Conservation (phyloP, 2,888 invertebrate genomes). For the Coenonympha glycerion region DNA sequence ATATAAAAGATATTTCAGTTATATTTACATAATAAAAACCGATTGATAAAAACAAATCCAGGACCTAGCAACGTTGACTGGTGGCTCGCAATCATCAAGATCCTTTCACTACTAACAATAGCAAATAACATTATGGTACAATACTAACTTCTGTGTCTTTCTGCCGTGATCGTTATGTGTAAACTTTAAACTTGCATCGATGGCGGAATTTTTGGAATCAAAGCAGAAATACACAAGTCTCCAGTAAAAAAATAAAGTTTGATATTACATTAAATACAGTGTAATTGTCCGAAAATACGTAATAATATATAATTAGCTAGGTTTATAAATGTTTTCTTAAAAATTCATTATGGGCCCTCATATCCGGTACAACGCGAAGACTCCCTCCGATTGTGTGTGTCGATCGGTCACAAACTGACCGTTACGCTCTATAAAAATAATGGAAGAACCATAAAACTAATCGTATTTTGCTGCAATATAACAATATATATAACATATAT, state of each 20-base stretch:
- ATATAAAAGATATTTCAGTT: slow-evolving; percentile 50
- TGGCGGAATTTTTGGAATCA: slow-evolving; percentile 9
- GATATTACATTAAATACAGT: slow-evolving; percentile 36
- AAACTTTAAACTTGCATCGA: slow-evolving; percentile 8
- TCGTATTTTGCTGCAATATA: slow-evolving; percentile 45
- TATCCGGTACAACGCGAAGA: slow-evolving; percentile 40
- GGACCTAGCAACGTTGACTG: slow-evolving; percentile 30
- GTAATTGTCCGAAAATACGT: slow-evolving; percentile 47
- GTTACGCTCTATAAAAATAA: slow-evolving; percentile 46
- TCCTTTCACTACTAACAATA: slow-evolving; percentile 30
- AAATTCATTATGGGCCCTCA: slow-evolving; percentile 46
- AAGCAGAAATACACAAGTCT: slow-evolving; percentile 40
- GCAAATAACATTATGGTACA: slow-evolving; percentile 32
- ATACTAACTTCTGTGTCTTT: slow-evolving; percentile 19
- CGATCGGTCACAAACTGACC: slow-evolving; percentile 33
- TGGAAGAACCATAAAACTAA: slow-evolving; percentile 64
- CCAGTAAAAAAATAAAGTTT: slow-evolving; percentile 36
- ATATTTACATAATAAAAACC: slow-evolving; percentile 60
- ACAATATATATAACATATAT: slow-evolving; percentile 14
- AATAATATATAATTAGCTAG: slow-evolving; percentile 36
- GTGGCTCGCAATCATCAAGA: slow-evolving; percentile 28
- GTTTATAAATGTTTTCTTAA: slow-evolving; percentile 35
- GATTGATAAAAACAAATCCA: slow-evolving; percentile 39
- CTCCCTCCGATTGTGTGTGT: slow-evolving; percentile 24
- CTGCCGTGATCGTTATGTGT: slow-evolving; percentile 9